A percentile compares a stretch with the other conserved stretches of the same genome.
Evolutionary conservation across 1,140 invertebrate genomes (phyloP).

Genomic region (Samia ricini): DNA sequence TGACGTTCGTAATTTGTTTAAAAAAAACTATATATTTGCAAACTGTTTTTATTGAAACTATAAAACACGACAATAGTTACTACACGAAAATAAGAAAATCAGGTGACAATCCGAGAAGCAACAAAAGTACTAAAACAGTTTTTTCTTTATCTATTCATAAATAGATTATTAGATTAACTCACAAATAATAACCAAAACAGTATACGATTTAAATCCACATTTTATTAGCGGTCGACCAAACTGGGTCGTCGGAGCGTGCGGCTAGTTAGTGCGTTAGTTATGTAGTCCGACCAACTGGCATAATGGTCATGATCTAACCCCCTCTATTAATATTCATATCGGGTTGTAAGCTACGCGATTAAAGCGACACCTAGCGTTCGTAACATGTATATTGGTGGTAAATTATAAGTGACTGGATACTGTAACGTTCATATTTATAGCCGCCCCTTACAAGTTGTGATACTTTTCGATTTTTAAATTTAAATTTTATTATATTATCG

Average conservation of each 20-base stretch:
- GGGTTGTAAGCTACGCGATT: slow-evolving; percentile 28
- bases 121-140: no score
- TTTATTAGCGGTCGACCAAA: slow-evolving; percentile 3
- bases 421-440: neutral
- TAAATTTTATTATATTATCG: no score
- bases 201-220: neutral
- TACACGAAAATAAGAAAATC: no score
- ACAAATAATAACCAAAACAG: neutral
- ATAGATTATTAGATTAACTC: neutral
- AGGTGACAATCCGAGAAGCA: no score
- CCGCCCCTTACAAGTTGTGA: neutral
- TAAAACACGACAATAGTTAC: no score
- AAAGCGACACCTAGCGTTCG: slow-evolving; percentile 28
- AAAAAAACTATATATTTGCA: no score
- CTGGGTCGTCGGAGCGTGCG: neutral
- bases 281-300: slow-evolving; percentile 8
- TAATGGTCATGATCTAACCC: slow-evolving; percentile 24
- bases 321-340: slow-evolving; percentile 50
- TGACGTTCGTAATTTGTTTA: no score
- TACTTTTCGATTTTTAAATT: neutral
- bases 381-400: slow-evolving; percentile 8
- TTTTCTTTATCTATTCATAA: no score
- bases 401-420: slow-evolving; percentile 9
- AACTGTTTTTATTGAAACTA: no score
- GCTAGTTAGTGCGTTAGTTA: slow-evolving; percentile 2